phyloP scores from a whole-genome alignment of 2,888 invertebrate species.

The Aphidius colemani region DNA sequence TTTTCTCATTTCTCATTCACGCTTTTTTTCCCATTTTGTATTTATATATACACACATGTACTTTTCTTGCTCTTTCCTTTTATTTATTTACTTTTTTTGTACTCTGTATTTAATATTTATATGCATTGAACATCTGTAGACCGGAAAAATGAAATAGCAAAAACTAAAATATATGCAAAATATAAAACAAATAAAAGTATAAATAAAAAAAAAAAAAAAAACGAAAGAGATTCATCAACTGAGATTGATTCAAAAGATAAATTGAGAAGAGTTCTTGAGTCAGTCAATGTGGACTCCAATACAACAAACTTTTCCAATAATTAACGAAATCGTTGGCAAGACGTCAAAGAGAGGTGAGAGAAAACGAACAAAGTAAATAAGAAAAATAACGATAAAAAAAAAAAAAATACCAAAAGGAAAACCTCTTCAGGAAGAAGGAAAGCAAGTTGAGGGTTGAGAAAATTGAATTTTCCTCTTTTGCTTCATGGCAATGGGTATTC shows the following conservation, averaged over 20 bases:
- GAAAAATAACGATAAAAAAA: not conserved
- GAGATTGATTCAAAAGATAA: slow-evolving; percentile 1
- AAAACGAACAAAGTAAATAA: slow-evolving; percentile 7
- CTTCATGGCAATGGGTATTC: not conserved
- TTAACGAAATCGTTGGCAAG: slow-evolving; percentile 38
- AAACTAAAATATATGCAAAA: not conserved
- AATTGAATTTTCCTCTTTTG: slow-evolving; percentile 37
- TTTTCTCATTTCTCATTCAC: slow-evolving; percentile 2
- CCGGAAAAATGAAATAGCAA: not conserved
- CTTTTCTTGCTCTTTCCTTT: not conserved
- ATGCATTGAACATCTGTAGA: not conserved
- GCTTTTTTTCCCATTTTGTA: no score
- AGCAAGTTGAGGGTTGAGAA: slow-evolving; percentile 27
- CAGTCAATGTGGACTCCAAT: no score
- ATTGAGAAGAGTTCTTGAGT: slow-evolving; percentile 11
- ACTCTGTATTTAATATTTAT: slow-evolving; percentile 15
- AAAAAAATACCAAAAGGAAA: slow-evolving; percentile 3
- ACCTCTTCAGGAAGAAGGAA: not conserved
- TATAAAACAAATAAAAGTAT: no score
- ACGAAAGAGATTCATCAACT: not conserved
- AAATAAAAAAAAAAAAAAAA: no score
- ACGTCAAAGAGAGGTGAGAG: slow-evolving; percentile 4
- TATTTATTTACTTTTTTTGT: slow-evolving; percentile 6
- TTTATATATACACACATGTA: no score
- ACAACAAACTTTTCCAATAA: slow-evolving; percentile 37